These are phyloP conservation scores for Apotomis capreana DNA, from an alignment of 2,888 invertebrate genomes.

Conservation along the genomic window DNA sequence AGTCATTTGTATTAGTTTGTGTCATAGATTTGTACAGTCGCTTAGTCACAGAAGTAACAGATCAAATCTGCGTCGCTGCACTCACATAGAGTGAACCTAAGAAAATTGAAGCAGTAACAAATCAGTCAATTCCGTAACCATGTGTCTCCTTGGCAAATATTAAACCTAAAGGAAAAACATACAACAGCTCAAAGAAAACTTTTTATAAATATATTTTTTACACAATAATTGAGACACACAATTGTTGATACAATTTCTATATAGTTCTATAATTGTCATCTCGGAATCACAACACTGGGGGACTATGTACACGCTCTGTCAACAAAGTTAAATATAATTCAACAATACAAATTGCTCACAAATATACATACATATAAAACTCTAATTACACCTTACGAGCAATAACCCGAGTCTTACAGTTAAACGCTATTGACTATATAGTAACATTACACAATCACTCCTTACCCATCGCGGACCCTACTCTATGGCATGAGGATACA, in stretches of 20 bases:
- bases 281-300: slow-evolving; percentile 75
- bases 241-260: slow-evolving; percentile 47
- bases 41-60: slow-evolving; percentile 42
- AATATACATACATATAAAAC: slow-evolving; percentile 76
- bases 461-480: slow-evolving; percentile 32
- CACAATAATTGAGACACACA: slow-evolving; percentile 56
- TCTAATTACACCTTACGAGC: slow-evolving; percentile 55
- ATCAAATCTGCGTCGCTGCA: slow-evolving; percentile 37
- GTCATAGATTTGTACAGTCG: slow-evolving; percentile 33
- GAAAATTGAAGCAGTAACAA: slow-evolving; percentile 63
- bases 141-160: slow-evolving; percentile 49
- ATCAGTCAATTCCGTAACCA: slow-evolving; percentile 69
- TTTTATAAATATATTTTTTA: slow-evolving; percentile 50
- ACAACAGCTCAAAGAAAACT: slow-evolving; percentile 57
- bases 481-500: slow-evolving; percentile 42
- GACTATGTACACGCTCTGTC: slow-evolving; percentile 70
- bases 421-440: slow-evolving; percentile 43
- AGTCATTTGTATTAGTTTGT: slow-evolving; percentile 39
- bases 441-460: slow-evolving; percentile 45
- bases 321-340: slow-evolving; percentile 54
- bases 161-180: slow-evolving; percentile 57
- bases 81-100: slow-evolving; percentile 45
- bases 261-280: slow-evolving; percentile 54
- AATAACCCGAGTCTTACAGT: slow-evolving; percentile 49
- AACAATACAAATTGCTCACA: slow-evolving; percentile 63